These are phyloP conservation scores for Glyptemys insculpta DNA, from an alignment of 2,797 vertebrate genomes.

Conservation along the genomic window DNA sequence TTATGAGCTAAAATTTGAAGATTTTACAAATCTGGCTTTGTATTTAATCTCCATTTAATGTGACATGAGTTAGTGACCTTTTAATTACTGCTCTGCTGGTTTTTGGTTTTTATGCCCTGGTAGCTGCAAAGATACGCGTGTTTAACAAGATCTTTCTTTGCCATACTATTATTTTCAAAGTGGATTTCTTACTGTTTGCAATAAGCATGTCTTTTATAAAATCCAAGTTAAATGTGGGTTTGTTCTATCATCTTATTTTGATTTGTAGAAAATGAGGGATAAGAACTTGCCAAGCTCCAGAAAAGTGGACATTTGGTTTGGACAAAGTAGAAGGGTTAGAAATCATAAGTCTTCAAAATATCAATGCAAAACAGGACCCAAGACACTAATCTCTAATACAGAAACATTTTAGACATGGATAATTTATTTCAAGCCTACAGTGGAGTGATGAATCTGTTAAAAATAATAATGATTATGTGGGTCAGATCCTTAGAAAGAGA, in stretches of 20 bases:
- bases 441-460: neutral
- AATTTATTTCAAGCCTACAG: neutral
- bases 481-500: neutral
- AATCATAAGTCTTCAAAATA: neutral
- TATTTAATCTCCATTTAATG: too few species aligned
- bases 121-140: too few species aligned
- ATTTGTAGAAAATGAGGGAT: neutral
- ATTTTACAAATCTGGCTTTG: too few species aligned
- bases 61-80: constrained; percentile 23
- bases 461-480: rapidly evolving
- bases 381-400: neutral
- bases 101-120: constrained; percentile 24
- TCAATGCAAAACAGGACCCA: neutral
- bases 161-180: neutral
- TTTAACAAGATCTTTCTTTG: neutral
- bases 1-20: too few species aligned
- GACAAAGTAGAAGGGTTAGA: neutral
- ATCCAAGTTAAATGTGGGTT: neutral
- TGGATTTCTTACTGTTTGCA: neutral
- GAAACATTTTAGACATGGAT: neutral
- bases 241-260: neutral
- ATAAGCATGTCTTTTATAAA: neutral
- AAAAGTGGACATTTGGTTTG: neutral
- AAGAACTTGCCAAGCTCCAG: neutral
- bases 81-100: constrained; percentile 28